Conservation (phyloP, 2,113 vertebrate species). For the Entomyzon cyanotis region DNA sequence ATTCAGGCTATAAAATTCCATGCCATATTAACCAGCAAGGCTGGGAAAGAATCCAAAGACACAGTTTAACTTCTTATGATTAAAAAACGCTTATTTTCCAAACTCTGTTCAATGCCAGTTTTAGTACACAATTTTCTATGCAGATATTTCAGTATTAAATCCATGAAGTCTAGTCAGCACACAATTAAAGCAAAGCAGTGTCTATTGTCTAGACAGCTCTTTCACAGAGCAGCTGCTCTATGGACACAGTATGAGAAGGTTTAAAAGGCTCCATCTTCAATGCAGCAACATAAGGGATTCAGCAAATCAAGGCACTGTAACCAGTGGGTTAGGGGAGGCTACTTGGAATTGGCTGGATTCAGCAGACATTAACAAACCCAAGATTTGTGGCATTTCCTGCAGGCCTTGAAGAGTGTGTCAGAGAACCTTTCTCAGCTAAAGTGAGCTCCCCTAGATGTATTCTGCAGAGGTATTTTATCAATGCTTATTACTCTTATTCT, state of each 20-base stretch:
- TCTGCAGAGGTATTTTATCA: background rate
- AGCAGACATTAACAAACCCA: background rate
- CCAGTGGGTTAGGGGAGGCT: background rate
- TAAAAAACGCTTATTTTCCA: background rate
- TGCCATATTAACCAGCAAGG: background rate
- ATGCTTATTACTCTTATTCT: background rate
- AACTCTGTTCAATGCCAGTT: background rate
- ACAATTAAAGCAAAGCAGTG: background rate
- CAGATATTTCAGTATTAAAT: background rate
- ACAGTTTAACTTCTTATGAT: background rate
- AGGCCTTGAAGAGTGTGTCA: background rate
- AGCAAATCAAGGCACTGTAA: background rate
- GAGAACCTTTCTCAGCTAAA: background rate
- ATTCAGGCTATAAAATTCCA: background rate
- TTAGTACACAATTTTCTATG: background rate
- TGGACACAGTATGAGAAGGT: background rate
- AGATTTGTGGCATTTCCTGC: background rate
- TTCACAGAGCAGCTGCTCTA: background rate
- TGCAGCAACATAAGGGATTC: background rate
- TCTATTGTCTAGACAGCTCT: background rate
- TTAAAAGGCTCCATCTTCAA: background rate
- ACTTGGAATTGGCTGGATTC: background rate
- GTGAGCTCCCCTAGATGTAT: background rate
- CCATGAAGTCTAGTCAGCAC: background rate
- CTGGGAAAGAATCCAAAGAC: conserved; percentile 12